phyloP scores from a whole-genome alignment of 2,888 invertebrate genomes.

The Cephus nigrinus region DNA sequence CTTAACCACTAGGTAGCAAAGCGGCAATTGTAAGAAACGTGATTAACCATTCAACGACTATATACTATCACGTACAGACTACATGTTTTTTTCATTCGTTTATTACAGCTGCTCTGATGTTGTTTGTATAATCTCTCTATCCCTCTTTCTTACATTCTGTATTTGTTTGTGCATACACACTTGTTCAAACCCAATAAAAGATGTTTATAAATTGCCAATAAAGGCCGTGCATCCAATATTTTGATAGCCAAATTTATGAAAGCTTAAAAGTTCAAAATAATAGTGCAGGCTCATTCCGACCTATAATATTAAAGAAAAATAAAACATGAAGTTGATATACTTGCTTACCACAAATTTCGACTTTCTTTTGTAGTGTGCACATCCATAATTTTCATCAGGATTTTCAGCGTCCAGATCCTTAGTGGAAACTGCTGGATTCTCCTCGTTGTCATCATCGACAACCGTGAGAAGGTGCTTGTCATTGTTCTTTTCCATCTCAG shows the following conservation, averaged over 20 bases:
- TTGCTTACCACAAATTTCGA: conserved; percentile 85
- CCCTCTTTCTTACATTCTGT: background rate
- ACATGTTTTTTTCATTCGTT: background rate
- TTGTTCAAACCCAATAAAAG: background rate
- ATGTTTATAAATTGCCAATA: background rate
- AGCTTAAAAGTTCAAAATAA: background rate
- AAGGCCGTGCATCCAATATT: background rate
- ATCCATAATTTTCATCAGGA: conserved; percentile 69
- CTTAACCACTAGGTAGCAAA: background rate
- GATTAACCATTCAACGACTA: background rate
- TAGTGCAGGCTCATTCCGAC: background rate
- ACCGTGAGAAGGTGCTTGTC: conserved; percentile 26
- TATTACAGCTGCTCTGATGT: background rate
- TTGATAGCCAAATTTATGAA: background rate
- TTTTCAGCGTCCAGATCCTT: conserved; percentile 34
- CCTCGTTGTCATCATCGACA: conserved; percentile 31
- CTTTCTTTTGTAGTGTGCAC: conserved; percentile 85
- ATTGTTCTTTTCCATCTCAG: conserved; percentile 37
- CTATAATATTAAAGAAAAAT: background rate
- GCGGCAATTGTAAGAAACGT: background rate
- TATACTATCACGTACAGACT: background rate
- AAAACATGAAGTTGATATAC: background rate
- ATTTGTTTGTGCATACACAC: background rate
- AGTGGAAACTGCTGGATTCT: conserved; percentile 26
- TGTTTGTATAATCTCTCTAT: background rate